Conservation (phyloP, 2,113 vertebrate genomes). For the Toxostoma redivivum region DNA sequence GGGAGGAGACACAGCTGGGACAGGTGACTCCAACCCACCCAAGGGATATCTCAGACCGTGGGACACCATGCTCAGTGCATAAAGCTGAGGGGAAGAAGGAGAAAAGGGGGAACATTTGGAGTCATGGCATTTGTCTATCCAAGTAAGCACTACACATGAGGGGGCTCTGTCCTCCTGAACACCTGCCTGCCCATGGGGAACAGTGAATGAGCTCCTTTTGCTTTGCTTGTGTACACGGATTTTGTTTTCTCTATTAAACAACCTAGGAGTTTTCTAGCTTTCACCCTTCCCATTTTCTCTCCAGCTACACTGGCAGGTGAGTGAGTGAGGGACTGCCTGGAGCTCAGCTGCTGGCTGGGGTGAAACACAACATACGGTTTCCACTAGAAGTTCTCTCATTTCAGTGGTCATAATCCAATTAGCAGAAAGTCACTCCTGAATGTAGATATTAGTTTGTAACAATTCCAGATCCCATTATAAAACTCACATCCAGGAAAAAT, state of each 20-base stretch:
- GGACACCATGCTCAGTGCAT: accelerated
- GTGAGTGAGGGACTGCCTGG: accelerated
- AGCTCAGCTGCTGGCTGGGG: not conserved
- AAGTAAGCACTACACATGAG: accelerated
- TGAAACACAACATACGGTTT: not conserved
- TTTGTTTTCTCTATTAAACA: not conserved
- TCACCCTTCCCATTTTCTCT: not conserved
- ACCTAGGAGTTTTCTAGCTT: not conserved
- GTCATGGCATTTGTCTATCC: accelerated
- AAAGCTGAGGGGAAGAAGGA: accelerated
- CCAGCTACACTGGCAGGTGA: accelerated
- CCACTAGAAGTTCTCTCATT: not conserved
- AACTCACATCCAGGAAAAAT: not conserved
- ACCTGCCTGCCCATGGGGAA: not conserved
- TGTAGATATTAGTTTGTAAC: not conserved
- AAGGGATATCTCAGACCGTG: not conserved
- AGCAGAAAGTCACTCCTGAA: not conserved
- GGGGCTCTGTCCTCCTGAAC: not conserved
- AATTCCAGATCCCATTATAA: not conserved
- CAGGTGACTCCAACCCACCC: not conserved
- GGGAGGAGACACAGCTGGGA: not conserved
- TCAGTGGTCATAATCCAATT: not conserved
- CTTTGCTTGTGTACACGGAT: not conserved
- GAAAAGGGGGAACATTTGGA: not conserved
- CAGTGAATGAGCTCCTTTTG: not conserved